phyloP scores from a whole-genome alignment of 2,113 vertebrate genomes.

The Solenodon paradoxus region DNA sequence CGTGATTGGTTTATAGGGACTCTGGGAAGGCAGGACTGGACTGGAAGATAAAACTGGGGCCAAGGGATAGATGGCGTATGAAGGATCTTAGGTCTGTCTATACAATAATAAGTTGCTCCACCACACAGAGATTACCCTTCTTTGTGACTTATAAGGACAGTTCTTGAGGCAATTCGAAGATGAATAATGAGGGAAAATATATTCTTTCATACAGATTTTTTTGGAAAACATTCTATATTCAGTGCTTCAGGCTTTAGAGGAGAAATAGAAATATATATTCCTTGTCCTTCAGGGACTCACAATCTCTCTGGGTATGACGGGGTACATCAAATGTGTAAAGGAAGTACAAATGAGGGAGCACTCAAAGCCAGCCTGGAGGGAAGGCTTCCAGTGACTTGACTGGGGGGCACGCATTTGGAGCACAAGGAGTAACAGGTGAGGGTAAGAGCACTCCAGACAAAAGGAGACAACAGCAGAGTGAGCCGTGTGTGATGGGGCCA shows the following conservation, averaged over 20 bases:
- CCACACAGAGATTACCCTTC: background rate
- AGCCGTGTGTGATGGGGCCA: background rate
- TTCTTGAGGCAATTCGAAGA: background rate
- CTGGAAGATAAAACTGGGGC: background rate
- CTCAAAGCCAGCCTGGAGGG: background rate
- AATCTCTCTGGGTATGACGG: background rate
- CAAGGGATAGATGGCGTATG: background rate
- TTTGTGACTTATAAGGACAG: background rate
- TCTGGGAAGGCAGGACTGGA: background rate
- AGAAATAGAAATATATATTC: background rate
- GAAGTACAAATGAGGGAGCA: background rate
- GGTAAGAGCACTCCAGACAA: background rate
- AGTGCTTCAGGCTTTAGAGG: background rate
- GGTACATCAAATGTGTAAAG: background rate
- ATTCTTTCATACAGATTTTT: background rate
- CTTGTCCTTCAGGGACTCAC: background rate
- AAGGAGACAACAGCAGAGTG: background rate
- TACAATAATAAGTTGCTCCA: background rate
- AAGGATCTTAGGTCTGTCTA: background rate
- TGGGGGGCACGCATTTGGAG: background rate
- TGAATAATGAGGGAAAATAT: background rate
- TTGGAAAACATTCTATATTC: background rate
- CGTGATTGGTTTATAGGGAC: background rate
- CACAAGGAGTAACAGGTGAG: background rate
- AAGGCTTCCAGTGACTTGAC: background rate